Conservation (phyloP, 2,113 vertebrate genomes). For the Clarias batrachus region DNA sequence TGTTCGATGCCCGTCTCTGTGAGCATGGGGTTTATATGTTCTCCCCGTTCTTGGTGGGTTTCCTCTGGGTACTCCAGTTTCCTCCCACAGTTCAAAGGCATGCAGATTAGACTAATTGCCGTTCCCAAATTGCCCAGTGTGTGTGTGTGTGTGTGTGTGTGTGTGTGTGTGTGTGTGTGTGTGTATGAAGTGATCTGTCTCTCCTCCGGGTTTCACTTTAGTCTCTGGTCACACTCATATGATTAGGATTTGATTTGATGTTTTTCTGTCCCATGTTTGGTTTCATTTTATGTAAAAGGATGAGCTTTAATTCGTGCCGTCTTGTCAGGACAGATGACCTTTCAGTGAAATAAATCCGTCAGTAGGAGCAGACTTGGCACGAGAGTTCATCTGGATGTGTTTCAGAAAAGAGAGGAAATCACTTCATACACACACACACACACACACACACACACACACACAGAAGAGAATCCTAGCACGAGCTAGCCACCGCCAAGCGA, state of each 20-base stretch:
- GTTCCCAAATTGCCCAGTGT: too few relatives aligned
- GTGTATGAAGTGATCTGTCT: not conserved
- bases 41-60: too few relatives aligned
- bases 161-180: too few relatives aligned
- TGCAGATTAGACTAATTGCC: too few relatives aligned
- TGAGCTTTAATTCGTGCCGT: not conserved
- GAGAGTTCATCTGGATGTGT: not conserved
- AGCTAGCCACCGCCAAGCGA: not conserved
- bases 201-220: not conserved
- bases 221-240: not conserved
- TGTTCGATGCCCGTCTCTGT: too few relatives aligned
- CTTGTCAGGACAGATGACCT: not conserved
- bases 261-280: not conserved
- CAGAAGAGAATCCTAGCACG: not conserved
- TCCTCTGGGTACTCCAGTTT: too few relatives aligned
- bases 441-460: not conserved
- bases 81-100: too few relatives aligned
- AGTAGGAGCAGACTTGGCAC: not conserved
- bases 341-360: slow-evolving; percentile 8
- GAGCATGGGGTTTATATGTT: too few relatives aligned
- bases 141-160: too few relatives aligned
- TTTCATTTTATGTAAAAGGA: not conserved
- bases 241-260: not conserved
- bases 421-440: too few relatives aligned
- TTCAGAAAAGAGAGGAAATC: not conserved